Evolutionary conservation across 1,140 invertebrate genomes (phyloP), one percentile per base, ranked within the genome.

Genomic region (Brachionus plicatilis): DNA sequence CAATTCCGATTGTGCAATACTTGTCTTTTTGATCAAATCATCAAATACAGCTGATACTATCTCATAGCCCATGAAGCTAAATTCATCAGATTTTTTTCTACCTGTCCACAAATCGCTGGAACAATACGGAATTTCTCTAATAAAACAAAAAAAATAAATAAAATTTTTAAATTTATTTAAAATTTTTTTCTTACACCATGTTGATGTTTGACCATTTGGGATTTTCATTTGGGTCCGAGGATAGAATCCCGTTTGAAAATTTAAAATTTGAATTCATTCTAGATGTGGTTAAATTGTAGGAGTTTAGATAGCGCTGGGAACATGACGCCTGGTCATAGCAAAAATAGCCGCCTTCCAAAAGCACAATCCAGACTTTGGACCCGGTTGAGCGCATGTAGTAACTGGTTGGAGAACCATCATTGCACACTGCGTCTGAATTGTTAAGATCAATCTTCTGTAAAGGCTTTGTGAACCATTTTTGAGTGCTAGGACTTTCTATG

Each of bases 41-140:
- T 82, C 53, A 11, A 82, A 65, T 3, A 82, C 79, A 68, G 24
- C 37, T 27, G 33, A 27, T 27, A 82, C 12, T 29, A 82, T 82
- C 37, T 60, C 37, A 12, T 12, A 20, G 7, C 79, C 79, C 79
- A 82, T 82, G 14, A 82, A 82, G 29, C 37, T 14, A 82, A 82
- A 82, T 65, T 82, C 53, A 45, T 68, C 79, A 7, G 53, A 82
- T 82, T 65, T 82, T 82, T 29, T 82, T 45, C 24, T 82, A 9
- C 79, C 79, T 24, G 43, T 60, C 79, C 79, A 82, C 33, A 82
- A 65, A 29, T 82, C 79, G 29, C 79, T 82, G 14, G 79, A 82
- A 47, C 79, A 82, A 47, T 82, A 82, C 2, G 79, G 79, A 20
- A 82, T 47, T 20, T 60, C 29, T 41, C 79, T 82, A 12, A 20